Evolutionary conservation across 2,888 invertebrate genomes (phyloP).

Genomic region (Uropetala carovei): DNA sequence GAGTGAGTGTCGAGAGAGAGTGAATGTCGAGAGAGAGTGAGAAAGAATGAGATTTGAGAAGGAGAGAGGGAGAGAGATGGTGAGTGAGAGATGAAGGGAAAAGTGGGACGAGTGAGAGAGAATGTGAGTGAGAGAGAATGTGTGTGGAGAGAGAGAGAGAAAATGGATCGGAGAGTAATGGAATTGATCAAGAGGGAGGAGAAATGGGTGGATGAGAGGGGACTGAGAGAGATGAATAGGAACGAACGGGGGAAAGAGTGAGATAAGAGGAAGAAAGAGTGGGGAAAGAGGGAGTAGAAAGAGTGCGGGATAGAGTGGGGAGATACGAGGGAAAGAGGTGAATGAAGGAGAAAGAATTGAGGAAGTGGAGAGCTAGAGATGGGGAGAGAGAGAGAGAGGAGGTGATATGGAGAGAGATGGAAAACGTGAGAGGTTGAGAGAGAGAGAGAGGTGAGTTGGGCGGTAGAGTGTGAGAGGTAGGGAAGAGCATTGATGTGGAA

Average conservation of each 20-base stretch:
- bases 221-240: too few species aligned
- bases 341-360: not conserved
- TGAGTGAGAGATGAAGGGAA: too few species aligned
- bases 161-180: too few species aligned
- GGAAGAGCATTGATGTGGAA: slow-evolving; percentile 29
- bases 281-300: not conserved
- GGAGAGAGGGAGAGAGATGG: too few species aligned
- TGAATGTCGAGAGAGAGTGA: too few species aligned
- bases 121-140: too few species aligned
- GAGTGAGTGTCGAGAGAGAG: too few species aligned
- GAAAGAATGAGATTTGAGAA: too few species aligned
- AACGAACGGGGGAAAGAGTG: too few species aligned
- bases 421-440: not conserved
- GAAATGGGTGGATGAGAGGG: not conserved
- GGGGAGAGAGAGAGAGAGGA: not conserved
- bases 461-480: not conserved
- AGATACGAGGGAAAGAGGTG: not conserved
- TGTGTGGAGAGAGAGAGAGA: not conserved
- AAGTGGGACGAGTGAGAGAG: too few species aligned
- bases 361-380: not conserved
- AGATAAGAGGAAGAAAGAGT: not conserved
- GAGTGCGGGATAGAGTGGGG: not conserved
- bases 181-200: too few species aligned
- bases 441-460: not conserved
- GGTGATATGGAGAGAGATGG: not conserved